Conservation (phyloP, 1,140 invertebrate species). For the Macrosteles quadrilineatus region DNA sequence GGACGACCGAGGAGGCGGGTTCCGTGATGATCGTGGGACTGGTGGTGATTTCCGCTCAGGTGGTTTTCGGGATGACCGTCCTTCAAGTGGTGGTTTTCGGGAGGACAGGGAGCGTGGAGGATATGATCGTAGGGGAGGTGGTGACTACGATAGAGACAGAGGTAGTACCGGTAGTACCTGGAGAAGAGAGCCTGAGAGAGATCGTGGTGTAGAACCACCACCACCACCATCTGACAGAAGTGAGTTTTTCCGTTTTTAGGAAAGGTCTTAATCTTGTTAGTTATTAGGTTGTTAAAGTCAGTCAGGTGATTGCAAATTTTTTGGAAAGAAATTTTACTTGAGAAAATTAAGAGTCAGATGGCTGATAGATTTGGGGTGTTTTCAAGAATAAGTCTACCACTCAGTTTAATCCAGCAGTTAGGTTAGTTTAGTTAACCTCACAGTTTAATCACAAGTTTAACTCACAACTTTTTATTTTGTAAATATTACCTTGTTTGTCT, state of each 20-base stretch:
- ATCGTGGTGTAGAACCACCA: conserved; percentile 28
- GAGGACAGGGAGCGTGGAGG: conserved; percentile 48
- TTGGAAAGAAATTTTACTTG: too few relatives aligned
- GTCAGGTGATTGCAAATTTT: too few relatives aligned
- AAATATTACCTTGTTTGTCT: too few relatives aligned
- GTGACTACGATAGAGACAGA: conserved; percentile 5
- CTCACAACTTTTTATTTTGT: too few relatives aligned
- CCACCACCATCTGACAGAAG: neutral
- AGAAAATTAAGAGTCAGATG: too few relatives aligned
- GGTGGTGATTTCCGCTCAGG: conserved; percentile 50
- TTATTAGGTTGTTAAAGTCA: neutral
- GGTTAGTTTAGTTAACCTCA: too few relatives aligned
- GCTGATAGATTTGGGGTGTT: too few relatives aligned
- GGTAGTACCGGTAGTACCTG: conserved; percentile 11
- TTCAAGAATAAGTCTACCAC: too few relatives aligned
- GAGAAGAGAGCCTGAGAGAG: conserved; percentile 10
- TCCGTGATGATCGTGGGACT: conserved; percentile 44
- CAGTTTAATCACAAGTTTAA: too few relatives aligned
- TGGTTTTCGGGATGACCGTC: conserved; percentile 45
- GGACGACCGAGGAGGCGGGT: conserved; percentile 31
- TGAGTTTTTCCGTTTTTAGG: neutral
- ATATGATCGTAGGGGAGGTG: conserved; percentile 41
- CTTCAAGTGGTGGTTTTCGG: too few relatives aligned
- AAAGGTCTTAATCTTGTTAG: neutral
- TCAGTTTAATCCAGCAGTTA: too few relatives aligned